Evolutionary conservation across 1,140 invertebrate genomes (phyloP).

Genomic region (Himalopsyche phryganea): DNA sequence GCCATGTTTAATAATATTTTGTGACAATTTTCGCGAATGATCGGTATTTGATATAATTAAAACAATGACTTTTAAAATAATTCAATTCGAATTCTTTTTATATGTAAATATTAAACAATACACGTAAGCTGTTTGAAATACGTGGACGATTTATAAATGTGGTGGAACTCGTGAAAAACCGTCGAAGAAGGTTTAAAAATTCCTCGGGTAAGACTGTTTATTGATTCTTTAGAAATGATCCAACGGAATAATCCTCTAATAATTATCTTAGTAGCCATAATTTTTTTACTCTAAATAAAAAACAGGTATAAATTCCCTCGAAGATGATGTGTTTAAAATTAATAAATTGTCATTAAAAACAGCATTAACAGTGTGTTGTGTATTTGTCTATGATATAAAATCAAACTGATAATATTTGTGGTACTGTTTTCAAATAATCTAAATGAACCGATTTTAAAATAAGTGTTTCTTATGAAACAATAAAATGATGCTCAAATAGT

Average conservation of each 20-base stretch:
- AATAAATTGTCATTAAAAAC: too few relatives aligned
- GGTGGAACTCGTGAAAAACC: not conserved
- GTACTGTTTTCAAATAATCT: too few relatives aligned
- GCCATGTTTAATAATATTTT: conserved; percentile 22
- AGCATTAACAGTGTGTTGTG: not conserved
- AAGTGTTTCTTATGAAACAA: not conserved
- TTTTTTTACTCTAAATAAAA: conserved; percentile 19
- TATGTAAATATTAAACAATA: not conserved
- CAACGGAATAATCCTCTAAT: conserved; percentile 13
- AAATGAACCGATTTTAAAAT: too few relatives aligned
- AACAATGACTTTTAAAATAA: conserved; percentile 2
- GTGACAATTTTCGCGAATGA: conserved; percentile 4
- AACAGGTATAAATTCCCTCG: not conserved
- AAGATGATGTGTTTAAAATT: conserved; percentile 3
- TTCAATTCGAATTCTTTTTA: not conserved
- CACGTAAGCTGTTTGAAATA: not conserved
- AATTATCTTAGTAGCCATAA: conserved; percentile 7
- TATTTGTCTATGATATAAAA: not conserved
- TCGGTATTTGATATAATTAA: not conserved
- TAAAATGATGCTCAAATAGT: too few relatives aligned
- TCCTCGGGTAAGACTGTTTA: conserved; percentile 33
- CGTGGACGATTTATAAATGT: not conserved
- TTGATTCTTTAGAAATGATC: conserved; percentile 24
- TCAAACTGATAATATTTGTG: too few relatives aligned
- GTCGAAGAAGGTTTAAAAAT: conserved; percentile 4